Percentiles rank a stretch among this genome's conserved stretches.
Evolutionary conservation across 2,113 vertebrate species (phyloP).

Genomic region (Coptodon bakossiorum): DNA sequence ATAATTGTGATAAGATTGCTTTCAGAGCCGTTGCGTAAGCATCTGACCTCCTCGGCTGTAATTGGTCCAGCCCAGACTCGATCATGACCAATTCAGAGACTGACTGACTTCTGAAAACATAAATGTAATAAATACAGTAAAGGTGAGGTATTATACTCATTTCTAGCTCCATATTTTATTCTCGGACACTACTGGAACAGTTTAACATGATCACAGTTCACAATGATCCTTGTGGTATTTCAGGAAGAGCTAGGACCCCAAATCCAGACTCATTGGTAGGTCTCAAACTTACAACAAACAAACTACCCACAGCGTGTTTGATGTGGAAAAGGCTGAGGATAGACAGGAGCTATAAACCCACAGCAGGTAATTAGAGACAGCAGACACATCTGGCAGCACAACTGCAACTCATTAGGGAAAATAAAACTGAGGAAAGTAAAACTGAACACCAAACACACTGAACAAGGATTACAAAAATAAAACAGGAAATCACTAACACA

Average conservation of each 20-base stretch:
- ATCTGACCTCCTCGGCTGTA: rapidly evolving
- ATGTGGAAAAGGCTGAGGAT: rapidly evolving
- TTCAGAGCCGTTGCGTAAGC: rapidly evolving
- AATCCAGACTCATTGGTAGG: too few relatives aligned
- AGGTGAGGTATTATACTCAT: neutral
- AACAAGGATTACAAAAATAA: neutral
- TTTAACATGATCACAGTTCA: rapidly evolving
- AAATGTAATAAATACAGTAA: rapidly evolving
- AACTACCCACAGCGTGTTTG: neutral
- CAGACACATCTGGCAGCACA: neutral
- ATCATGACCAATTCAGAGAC: neutral
- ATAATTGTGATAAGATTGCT: rapidly evolving
- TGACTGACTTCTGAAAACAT: neutral
- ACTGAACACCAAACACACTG: neutral
- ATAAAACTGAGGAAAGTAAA: neutral
- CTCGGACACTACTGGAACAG: rapidly evolving
- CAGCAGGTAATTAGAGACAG: neutral
- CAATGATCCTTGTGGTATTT: neutral
- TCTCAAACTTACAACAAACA: too few relatives aligned
- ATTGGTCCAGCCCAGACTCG: rapidly evolving
- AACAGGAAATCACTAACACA: neutral
- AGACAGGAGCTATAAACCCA: rapidly evolving
- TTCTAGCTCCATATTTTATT: rapidly evolving
- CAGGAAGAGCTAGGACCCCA: too few relatives aligned
- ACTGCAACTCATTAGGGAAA: rapidly evolving